Evolutionary conservation across 2,113 vertebrate genomes (phyloP), one percentile per base, ranked within the genome.

Genomic region (Oxygymnocypris stewartii): DNA sequence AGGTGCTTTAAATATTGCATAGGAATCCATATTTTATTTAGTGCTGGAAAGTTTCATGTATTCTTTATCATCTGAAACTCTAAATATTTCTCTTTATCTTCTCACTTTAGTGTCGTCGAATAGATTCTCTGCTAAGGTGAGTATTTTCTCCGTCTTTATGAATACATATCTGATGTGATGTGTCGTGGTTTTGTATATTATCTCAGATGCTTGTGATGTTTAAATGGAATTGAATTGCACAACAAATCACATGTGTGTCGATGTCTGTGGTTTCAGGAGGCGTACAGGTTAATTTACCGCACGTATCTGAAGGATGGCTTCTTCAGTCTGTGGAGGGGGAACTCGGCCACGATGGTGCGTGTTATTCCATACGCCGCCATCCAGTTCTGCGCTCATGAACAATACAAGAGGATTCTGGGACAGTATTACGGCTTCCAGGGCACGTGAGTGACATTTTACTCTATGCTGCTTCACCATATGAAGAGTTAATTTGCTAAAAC

Each of bases 331-430:
- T 99, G 98, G 98, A 94, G 98, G 1, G 98, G 98, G 0, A 99
- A 99, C 91, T 98, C 98, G 0, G 98, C 98, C 94, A 99, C 98
- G 88, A 99, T 99, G 98, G 98, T 99, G 40, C 95, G 98, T 0
- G 98, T 99, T 47, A 94, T 99, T 79, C 98, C 98, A 0, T 99
- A 99, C 0, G 98, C 98, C 1, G 97, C 97, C 94, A 98, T 99
- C 88, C 98, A 99, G 96, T 99, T 99, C 94, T 99, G 96, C 16
- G 96, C 98, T 0, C 97, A 99, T 0, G 98, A 99, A 87, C 96
- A 99, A 92, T 99, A 97, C 95, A 99, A 99, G 89, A 91, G 92
- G 25, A 87, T 97, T 82, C 94, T 99, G 89, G 97, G 98, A 25
- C 91, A 87, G 13, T 96, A 97, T 93, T 99, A 96, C 0, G 97